These are phyloP conservation scores for Grallaria varia DNA, from an alignment of 2,113 vertebrate species.

Conservation along the genomic window DNA sequence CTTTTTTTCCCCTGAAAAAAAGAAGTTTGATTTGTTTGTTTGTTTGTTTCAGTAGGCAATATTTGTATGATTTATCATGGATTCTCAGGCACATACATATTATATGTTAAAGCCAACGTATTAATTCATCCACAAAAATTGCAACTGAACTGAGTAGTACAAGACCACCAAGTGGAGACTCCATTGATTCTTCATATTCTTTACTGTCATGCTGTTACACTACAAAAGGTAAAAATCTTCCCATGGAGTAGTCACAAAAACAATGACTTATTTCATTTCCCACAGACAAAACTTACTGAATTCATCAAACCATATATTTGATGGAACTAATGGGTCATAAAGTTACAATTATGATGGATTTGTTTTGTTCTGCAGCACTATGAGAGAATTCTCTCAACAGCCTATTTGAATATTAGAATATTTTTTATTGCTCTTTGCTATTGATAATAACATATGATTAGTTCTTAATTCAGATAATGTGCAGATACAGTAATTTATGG, in stretches of 20 bases:
- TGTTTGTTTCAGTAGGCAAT: neutral
- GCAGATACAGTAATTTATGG: neutral
- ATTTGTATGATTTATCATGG: neutral
- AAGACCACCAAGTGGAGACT: fast-evolving
- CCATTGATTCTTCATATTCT: neutral
- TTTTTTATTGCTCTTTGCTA: neutral
- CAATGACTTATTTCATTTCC: neutral
- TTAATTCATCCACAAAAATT: neutral
- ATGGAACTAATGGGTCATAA: neutral
- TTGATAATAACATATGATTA: neutral
- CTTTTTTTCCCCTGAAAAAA: neutral
- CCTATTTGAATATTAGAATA: neutral
- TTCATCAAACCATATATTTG: neutral
- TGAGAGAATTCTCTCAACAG: neutral
- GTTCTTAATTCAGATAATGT: neutral
- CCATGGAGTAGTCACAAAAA: neutral
- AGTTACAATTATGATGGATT: neutral
- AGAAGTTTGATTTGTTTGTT: neutral
- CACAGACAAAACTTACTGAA: neutral
- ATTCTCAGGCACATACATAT: neutral
- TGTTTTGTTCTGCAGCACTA: neutral
- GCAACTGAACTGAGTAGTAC: neutral
- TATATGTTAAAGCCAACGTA: neutral
- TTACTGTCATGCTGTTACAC: neutral
- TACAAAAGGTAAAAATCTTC: neutral